Base-by-base conservation (phyloP, 2,888 invertebrate species). In the Thereva nobilitata region DNA sequence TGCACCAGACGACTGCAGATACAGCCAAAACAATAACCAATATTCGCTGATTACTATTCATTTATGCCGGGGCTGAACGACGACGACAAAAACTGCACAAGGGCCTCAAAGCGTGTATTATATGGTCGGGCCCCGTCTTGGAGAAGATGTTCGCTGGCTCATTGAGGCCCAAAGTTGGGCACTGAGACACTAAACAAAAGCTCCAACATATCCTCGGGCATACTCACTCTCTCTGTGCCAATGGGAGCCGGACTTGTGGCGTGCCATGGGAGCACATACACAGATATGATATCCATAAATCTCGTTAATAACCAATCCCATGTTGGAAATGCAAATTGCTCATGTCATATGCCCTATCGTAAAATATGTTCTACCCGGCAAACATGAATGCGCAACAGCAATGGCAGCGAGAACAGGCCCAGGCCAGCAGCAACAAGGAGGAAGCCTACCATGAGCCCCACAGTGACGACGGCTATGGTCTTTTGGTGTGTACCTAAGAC, bases 271-370 rank as follows among this genome's bases (percentile, higher is more conserved):
- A 45, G 74, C 73, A 74, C 73, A 70, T 70, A 70, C 71, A 73
- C 73, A 75, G 76, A 77, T 78, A 78, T 79, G 76, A 77, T 75
- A 78, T 76, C 76, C 78, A 79, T 78, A 79, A 79, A 77, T 77
- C 76, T 77, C 75, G 76, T 77, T 78, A 78, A 79, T 79, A 79
- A 77, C 79, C 80, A 80, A 80, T 80, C 79, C 73, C 73, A 75
- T 76, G 76, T 72, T 77, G 75, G 72, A 77, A 76, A 79, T 80
- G 79, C 80, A 80, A 80, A 80, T 79, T 80, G 78, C 75, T 78
- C 76, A 76, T 77, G 77, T 76, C 76, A 75, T 75, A 73, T 74
- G 74, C 74, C 72, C 65, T 35, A 41, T 49, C 49, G 65, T 65
- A 56, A 65, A 56, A 65, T 56, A 56, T 55, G 55, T 55, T 65